Evolutionary conservation across 1,140 invertebrate genomes (phyloP), one percentile per base, ranked within the genome.

Genomic region (Macrobrachium nipponense): DNA sequence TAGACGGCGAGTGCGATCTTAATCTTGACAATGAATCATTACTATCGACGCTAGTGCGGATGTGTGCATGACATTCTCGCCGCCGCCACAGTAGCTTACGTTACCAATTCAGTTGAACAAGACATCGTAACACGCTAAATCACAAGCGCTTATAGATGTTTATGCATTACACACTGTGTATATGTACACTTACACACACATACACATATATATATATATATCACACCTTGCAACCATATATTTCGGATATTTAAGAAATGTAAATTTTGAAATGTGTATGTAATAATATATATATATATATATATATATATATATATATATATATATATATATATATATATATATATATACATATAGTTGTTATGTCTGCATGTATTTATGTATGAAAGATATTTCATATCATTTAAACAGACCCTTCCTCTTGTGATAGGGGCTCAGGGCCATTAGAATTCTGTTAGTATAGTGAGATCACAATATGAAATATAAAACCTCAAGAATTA

Each of bases 11-110:
- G 61, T 83, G 81, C 75, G 81, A 85, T 85, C 76, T 18, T 79
- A 78, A 79, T 85, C 75, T 85, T 78, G 82, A 85, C 82, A 85
- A 85, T 85, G 82, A 85, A 85, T 85, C 82, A 85, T 85, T 85
- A 85, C 76, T 85, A 85, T 85, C 82, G 82, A 85, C 82, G 79
- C 82, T 72, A 79, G 75, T 72, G 62, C 61, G 75, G 82, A 79
- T 79, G 82, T 78, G 75, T 85, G 82, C 62, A 60, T 66, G 82
- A 36, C 44, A 51, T 73, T 82, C 75, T 72, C 70, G 68, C 80
- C 66, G 80, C 51, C 7, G 51, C 51, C 7, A 12, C 12, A 51
- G 51, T 51, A 51, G 51, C 51, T 51, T 51, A 12, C 51, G 51
- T 51, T 51, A 51, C 51, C 51, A 51, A 51, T 51, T 51, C 51